These are phyloP conservation scores for Hypomesus transpacificus DNA, from an alignment of 2,113 vertebrate genomes.

Conservation along the genomic window DNA sequence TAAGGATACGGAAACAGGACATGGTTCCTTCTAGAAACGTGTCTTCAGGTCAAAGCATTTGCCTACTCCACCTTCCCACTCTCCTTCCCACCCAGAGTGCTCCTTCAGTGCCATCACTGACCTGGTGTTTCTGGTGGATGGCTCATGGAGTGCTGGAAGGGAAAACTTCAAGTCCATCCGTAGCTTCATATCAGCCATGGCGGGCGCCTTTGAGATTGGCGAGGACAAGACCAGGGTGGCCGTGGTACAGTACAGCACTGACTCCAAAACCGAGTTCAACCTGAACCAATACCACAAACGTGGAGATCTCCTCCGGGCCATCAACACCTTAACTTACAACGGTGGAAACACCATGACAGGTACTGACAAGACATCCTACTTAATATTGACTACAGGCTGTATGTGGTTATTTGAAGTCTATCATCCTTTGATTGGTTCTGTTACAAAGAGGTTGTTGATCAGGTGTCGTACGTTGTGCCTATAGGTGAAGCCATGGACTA, in stretches of 20 bases:
- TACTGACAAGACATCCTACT: constrained; percentile 16
- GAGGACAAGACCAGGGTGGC: constrained; percentile 86
- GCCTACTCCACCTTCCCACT: not conserved
- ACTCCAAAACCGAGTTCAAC: constrained; percentile 84
- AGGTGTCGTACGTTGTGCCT: constrained; percentile 26
- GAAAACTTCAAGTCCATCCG: constrained; percentile 86
- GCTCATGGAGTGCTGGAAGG: constrained; percentile 87
- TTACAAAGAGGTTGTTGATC: not conserved
- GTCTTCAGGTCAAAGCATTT: constrained; percentile 6
- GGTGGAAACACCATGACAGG: constrained; percentile 90
- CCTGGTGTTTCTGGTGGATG: constrained; percentile 88
- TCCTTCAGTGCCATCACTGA: constrained; percentile 80
- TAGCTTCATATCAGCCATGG: constrained; percentile 79
- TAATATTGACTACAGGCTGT: too few relatives aligned
- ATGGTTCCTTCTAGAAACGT: constrained; percentile 11
- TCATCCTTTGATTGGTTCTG: too few relatives aligned
- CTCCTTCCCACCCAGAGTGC: constrained; percentile 77
- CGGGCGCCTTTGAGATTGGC: constrained; percentile 89
- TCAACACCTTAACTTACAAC: constrained; percentile 84
- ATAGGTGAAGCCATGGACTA: constrained; percentile 85
- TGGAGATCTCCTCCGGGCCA: constrained; percentile 79
- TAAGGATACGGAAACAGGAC: constrained; percentile 9
- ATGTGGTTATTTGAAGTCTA: too few relatives aligned
- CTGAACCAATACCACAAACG: constrained; percentile 79
- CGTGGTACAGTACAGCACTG: constrained; percentile 87